Evolutionary conservation across 1,140 invertebrate genomes (phyloP).

Genomic region (Orius laevigatus): DNA sequence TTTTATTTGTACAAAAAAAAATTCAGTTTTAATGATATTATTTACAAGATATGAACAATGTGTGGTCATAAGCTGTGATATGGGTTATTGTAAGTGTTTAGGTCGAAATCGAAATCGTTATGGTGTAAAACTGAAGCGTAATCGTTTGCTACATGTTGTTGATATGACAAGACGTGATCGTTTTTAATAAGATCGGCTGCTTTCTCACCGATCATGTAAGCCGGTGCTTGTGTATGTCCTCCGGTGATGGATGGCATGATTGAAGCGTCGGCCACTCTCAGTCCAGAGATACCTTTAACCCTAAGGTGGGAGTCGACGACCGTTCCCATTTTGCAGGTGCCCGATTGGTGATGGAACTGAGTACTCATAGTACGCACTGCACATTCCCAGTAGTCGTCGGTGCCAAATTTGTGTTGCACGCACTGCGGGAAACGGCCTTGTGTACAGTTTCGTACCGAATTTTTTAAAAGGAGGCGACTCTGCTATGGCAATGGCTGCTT

Average conservation of each 20-base stretch:
- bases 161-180: background rate
- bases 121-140: too few species aligned
- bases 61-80: too few species aligned
- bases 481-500: conserved; percentile 29
- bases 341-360: conserved; percentile 59
- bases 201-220: conserved; percentile 40
- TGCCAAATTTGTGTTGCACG: conserved; percentile 35
- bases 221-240: conserved; percentile 26
- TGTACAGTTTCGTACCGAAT: conserved; percentile 40
- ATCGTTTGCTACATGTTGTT: background rate
- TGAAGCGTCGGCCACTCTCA: conserved; percentile 20
- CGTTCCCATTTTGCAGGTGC: conserved; percentile 43
- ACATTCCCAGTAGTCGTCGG: conserved; percentile 59
- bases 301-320: conserved; percentile 29
- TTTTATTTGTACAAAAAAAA: too few species aligned
- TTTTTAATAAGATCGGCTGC: conserved; percentile 36
- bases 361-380: conserved; percentile 44
- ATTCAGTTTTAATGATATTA: too few species aligned
- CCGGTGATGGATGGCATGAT: conserved; percentile 16
- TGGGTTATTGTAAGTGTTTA: too few species aligned
- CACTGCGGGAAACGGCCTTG: conserved; percentile 49
- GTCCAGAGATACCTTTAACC: conserved; percentile 19
- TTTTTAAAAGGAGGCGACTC: conserved; percentile 24
- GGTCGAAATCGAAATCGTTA: too few species aligned
- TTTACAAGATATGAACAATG: too few species aligned